These are phyloP conservation scores for Andricus quercusramuli DNA, from an alignment of 2,888 invertebrate genomes.

Conservation along the genomic window DNA sequence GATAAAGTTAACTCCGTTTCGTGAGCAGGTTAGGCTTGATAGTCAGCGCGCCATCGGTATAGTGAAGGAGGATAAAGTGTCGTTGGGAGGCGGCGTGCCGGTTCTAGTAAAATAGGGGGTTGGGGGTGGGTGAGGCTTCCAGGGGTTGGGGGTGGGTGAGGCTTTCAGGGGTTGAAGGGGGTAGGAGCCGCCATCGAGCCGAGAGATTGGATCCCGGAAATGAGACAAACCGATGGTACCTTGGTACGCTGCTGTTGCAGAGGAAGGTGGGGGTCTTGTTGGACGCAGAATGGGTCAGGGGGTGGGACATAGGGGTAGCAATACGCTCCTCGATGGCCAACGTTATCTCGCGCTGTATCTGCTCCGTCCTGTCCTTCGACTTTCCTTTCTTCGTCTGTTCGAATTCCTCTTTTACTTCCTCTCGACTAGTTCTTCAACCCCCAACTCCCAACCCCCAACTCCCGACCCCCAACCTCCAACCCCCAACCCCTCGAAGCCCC, in stretches of 20 bases:
- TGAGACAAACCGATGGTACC: conserved; percentile 75
- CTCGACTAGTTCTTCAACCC: conserved; percentile 16
- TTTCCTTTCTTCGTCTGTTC: conserved; percentile 45
- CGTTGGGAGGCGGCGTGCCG: conserved; percentile 45
- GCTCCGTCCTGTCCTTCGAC: conserved; percentile 53
- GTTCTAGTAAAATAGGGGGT: conserved; percentile 14
- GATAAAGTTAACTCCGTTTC: conserved; percentile 65
- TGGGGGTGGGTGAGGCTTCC: conserved; percentile 24
- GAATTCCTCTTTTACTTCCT: conserved; percentile 13
- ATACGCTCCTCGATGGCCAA: conserved; percentile 69
- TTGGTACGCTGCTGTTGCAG: conserved; percentile 54
- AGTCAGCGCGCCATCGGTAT: conserved; percentile 49
- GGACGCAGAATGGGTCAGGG: conserved; percentile 41
- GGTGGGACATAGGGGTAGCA: conserved; percentile 65
- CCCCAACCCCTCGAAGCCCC: no score
- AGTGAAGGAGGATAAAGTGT: conserved; percentile 49
- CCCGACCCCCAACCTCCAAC: not conserved
- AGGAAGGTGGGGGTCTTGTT: conserved; percentile 4
- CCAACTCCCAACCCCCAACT: not conserved
- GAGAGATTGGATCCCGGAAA: conserved; percentile 77
- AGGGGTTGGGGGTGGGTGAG: conserved; percentile 12
- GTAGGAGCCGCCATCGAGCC: conserved; percentile 63
- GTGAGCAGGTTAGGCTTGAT: conserved; percentile 59
- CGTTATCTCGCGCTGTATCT: conserved; percentile 71
- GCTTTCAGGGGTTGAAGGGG: conserved; percentile 39